Conservation (phyloP, 2,888 invertebrate species). For the Drosophila robusta region DNA sequence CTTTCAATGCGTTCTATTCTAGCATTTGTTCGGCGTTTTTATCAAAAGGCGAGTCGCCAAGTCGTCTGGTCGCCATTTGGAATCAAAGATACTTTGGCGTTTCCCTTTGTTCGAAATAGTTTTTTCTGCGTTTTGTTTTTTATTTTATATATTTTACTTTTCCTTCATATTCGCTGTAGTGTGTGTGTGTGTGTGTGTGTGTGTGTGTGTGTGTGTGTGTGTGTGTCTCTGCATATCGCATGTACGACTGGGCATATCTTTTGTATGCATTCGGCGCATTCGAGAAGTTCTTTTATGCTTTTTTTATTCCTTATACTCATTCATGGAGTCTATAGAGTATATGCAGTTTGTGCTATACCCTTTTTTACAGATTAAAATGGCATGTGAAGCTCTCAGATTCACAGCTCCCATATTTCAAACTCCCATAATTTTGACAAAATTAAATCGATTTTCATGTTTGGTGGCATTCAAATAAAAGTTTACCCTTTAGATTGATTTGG, state of each 20-base stretch:
- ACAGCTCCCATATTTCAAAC: too few species aligned
- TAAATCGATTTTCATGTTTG: too few species aligned
- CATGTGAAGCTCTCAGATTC: too few species aligned
- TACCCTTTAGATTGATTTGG: too few species aligned
- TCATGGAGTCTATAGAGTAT: too few species aligned
- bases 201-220: constrained; percentile 14
- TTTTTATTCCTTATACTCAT: constrained; percentile 6
- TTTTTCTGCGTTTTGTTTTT: constrained; percentile 1
- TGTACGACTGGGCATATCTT: constrained; percentile 55
- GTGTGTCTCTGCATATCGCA: constrained; percentile 48
- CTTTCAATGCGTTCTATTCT: constrained; percentile 52
- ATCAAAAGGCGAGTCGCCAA: constrained; percentile 63
- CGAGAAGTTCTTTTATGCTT: constrained; percentile 54
- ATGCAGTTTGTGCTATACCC: too few species aligned
- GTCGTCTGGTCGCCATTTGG: constrained; percentile 57
- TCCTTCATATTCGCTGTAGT: background rate
- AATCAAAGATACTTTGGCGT: constrained; percentile 55
- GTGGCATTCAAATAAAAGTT: too few species aligned
- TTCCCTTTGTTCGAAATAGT: constrained; percentile 45
- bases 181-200: constrained; percentile 15
- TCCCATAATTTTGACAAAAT: too few species aligned
- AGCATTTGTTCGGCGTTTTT: constrained; percentile 51
- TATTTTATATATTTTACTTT: constrained; percentile 4
- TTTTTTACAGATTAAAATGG: too few species aligned
- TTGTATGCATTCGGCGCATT: constrained; percentile 70